Conservation (phyloP, 2,797 vertebrate genomes). For the Chromobotia macracanthus region DNA sequence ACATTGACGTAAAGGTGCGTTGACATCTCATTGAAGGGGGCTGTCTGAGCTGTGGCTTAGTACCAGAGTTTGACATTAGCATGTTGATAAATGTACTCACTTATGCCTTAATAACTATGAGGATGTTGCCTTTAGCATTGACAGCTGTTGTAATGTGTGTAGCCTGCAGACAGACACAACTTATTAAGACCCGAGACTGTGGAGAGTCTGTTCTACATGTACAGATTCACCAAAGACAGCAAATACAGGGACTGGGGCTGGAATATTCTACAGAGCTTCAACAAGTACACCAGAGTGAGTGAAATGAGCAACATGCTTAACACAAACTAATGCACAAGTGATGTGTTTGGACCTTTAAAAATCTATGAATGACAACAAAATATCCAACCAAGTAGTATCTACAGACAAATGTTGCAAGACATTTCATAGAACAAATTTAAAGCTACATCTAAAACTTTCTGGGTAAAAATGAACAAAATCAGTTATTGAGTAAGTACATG, state of each 20-base stretch:
- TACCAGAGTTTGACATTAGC: neutral
- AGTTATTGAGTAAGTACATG: too few relatives aligned
- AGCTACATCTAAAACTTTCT: too few relatives aligned
- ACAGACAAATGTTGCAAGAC: too few relatives aligned
- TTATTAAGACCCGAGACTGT: conserved; percentile 92
- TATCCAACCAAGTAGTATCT: too few relatives aligned
- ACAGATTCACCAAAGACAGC: conserved; percentile 85
- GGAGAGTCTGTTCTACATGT: conserved; percentile 96
- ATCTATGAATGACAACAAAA: neutral
- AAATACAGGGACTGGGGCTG: conserved; percentile 98
- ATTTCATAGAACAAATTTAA: too few relatives aligned
- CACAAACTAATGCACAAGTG: neutral
- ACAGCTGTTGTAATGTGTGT: neutral
- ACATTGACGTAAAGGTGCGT: conserved; percentile 90
- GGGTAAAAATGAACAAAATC: too few relatives aligned
- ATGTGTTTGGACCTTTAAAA: neutral
- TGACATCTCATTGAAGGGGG: neutral
- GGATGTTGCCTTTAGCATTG: neutral
- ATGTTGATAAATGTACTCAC: too few relatives aligned
- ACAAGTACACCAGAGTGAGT: conserved; percentile 88
- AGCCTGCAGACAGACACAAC: conserved; percentile 96
- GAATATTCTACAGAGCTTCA: conserved; percentile 93
- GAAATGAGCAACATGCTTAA: neutral
- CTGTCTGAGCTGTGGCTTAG: too few relatives aligned
- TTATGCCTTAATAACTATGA: too few relatives aligned